phyloP scores from a whole-genome alignment of 2,797 vertebrate species.

The Ptychadena robeensis region DNA sequence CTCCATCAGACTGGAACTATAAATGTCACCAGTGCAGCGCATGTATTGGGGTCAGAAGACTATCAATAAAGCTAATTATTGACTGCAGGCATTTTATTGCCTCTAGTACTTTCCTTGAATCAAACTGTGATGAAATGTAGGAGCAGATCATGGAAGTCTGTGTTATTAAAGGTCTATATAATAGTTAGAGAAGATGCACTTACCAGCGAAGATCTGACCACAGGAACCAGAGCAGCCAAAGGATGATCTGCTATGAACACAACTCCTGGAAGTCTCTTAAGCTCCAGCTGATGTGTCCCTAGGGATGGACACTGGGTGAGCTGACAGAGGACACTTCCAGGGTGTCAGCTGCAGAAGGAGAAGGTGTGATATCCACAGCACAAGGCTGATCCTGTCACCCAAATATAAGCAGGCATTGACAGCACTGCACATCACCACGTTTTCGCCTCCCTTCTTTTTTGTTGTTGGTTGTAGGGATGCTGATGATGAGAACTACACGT shows the following conservation, averaged over 20 bases:
- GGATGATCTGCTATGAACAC: neutral
- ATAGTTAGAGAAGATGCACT: neutral
- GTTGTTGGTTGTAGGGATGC: neutral
- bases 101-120: neutral
- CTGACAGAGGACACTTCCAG: neutral
- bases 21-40: neutral
- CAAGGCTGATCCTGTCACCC: too few relatives aligned
- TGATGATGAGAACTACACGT: neutral
- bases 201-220: neutral
- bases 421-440: neutral
- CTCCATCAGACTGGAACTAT: neutral
- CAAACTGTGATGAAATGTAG: neutral
- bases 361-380: neutral
- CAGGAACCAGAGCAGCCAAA: too few relatives aligned
- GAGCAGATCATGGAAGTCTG: too few relatives aligned
- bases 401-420: neutral
- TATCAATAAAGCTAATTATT: neutral
- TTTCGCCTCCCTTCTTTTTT: neutral
- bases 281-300: neutral
- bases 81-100: neutral
- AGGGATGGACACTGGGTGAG: neutral
- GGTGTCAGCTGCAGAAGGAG: neutral
- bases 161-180: too few relatives aligned
- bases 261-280: neutral
- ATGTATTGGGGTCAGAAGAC: neutral